A percentile compares a stretch with the other conserved stretches of the same genome.
Evolutionary conservation across 2,113 vertebrate genomes (phyloP).

Genomic region (Eolophus roseicapilla): DNA sequence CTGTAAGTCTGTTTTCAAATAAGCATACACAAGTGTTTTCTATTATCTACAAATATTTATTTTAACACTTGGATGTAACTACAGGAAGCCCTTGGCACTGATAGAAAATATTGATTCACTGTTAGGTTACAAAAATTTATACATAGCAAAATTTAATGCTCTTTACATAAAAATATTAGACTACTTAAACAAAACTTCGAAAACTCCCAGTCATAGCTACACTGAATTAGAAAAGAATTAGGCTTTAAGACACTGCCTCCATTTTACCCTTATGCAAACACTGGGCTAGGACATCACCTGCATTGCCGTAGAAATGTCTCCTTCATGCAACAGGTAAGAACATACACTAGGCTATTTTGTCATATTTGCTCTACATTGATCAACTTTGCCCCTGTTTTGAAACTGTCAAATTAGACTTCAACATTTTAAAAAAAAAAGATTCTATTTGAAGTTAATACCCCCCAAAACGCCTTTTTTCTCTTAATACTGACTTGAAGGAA

Average conservation of each 20-base stretch:
- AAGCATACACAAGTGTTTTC: conserved; percentile 76
- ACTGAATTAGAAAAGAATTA: conserved; percentile 84
- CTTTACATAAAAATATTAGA: conserved; percentile 92
- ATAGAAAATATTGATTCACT: conserved; percentile 94
- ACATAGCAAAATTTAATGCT: conserved; percentile 96
- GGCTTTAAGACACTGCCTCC: conserved; percentile 86
- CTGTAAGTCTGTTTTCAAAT: conserved; percentile 73
- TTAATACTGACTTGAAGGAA: conserved; percentile 71
- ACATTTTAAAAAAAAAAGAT: conserved; percentile 55
- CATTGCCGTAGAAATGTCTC: conserved; percentile 83
- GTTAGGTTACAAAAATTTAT: conserved; percentile 96
- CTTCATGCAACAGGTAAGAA: conserved; percentile 88
- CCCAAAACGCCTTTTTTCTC: conserved; percentile 55
- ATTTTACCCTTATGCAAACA: conserved; percentile 82
- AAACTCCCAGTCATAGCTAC: conserved; percentile 80
- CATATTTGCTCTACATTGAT: conserved; percentile 79
- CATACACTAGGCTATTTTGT: conserved; percentile 84
- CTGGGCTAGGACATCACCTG: conserved; percentile 89
- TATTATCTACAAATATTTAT: conserved; percentile 87
- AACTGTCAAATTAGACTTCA: conserved; percentile 74
- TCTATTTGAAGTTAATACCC: conserved; percentile 48
- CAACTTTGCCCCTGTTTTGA: conserved; percentile 57
- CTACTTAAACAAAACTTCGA: conserved; percentile 83
- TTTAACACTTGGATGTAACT: conserved; percentile 87
- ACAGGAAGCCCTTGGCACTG: conserved; percentile 89